Percentiles rank a stretch among this genome's conserved stretches.
Evolutionary conservation across 2,797 vertebrate genomes (phyloP).

Genomic region (Hippopotamyrus pictus): DNA sequence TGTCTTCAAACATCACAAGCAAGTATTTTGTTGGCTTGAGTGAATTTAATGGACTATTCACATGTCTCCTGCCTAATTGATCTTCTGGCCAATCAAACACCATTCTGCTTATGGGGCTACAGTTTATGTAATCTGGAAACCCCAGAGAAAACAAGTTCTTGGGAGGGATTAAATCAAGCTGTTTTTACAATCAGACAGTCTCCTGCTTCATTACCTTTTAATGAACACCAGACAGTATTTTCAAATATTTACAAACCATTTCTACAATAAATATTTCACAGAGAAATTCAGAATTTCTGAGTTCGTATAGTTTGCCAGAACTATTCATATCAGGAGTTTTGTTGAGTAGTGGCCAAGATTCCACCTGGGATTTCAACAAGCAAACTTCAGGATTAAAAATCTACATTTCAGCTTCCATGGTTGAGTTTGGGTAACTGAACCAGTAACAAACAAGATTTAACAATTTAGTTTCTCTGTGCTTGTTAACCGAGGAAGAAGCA

Average conservation of each 20-base stretch:
- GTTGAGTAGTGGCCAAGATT: not conserved
- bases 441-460: not conserved
- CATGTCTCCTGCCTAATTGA: constrained; percentile 23
- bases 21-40: constrained; percentile 11
- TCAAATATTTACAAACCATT: not conserved
- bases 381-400: not conserved
- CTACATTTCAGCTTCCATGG: not conserved
- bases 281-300: not conserved
- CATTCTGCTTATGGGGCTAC: constrained; percentile 1
- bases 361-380: not conserved
- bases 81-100: constrained; percentile 17
- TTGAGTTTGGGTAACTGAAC: not conserved
- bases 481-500: not conserved
- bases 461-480: not conserved
- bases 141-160: not conserved
- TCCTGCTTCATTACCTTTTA: not conserved
- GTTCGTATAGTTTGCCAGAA: not conserved
- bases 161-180: not conserved
- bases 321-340: not conserved
- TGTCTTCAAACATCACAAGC: not conserved
- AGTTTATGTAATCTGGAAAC: not conserved
- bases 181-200: not conserved
- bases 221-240: not conserved
- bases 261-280: not conserved
- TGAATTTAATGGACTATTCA: constrained; percentile 20